A percentile compares a stretch with the other conserved stretches of the same genome.
Evolutionary conservation across 2,797 vertebrate species (phyloP).

Genomic region (Cossypha niveicapilla): DNA sequence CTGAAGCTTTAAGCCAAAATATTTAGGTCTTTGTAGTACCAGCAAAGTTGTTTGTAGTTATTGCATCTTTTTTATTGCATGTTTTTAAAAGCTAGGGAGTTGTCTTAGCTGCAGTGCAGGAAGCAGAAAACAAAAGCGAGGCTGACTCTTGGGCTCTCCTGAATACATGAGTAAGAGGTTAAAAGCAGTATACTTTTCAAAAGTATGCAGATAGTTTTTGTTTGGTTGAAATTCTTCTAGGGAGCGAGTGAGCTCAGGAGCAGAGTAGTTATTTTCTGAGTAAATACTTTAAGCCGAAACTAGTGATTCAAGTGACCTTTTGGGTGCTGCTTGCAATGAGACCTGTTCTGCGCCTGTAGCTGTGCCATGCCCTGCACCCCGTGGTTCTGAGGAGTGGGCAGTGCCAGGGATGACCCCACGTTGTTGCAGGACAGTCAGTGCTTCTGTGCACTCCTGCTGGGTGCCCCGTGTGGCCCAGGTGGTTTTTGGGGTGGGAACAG

Average conservation of each 20-base stretch:
- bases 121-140: neutral
- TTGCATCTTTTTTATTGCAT: neutral
- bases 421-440: accelerated
- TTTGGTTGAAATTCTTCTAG: neutral
- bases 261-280: neutral
- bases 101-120: neutral
- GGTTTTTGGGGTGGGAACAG: accelerated
- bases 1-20: neutral
- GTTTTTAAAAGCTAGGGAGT: neutral
- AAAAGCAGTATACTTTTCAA: neutral
- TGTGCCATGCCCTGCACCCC: neutral
- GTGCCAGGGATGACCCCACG: accelerated
- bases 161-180: neutral
- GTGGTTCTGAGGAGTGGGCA: accelerated
- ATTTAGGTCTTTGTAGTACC: neutral
- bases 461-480: neutral
- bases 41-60: neutral
- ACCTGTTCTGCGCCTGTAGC: neutral
- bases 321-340: neutral
- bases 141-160: neutral
- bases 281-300: neutral
- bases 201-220: neutral
- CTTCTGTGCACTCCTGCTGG: accelerated
- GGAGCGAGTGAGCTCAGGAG: neutral
- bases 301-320: neutral